Conservation (phyloP, 2,888 invertebrate species). For the Mamestra brassicae region DNA sequence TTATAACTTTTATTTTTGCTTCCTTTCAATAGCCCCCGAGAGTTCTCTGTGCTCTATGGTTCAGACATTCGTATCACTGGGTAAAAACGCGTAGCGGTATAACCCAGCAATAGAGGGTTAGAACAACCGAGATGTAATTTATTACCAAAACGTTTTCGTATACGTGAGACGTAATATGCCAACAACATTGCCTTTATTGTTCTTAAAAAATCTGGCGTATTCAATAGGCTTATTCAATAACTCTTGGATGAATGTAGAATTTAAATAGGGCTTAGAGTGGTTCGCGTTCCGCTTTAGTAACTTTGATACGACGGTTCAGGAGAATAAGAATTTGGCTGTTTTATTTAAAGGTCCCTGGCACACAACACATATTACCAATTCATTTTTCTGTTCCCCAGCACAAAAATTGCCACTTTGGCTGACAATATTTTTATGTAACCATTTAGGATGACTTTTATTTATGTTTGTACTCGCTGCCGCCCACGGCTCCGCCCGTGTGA, state of each 20-base stretch:
- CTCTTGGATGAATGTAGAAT: conserved; percentile 49
- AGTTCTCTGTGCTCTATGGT: neutral
- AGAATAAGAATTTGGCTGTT: neutral
- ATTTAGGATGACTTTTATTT: too few species aligned
- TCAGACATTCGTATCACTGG: conserved; percentile 19
- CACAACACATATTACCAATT: too few species aligned
- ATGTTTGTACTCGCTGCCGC: too few species aligned
- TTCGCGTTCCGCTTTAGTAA: conserved; percentile 2
- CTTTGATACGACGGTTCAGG: conserved; percentile 4
- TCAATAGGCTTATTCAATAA: conserved; percentile 59
- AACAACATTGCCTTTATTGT: conserved; percentile 52
- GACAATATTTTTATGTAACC: too few species aligned
- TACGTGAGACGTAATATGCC: conserved; percentile 48
- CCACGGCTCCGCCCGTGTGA: too few species aligned
- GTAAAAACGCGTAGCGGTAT: conserved; percentile 67
- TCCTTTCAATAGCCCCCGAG: neutral
- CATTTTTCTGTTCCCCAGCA: too few species aligned
- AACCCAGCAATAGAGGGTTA: conserved; percentile 57
- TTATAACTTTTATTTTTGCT: too few species aligned
- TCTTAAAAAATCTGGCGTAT: conserved; percentile 50
- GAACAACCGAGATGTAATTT: conserved; percentile 68
- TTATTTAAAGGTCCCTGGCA: too few species aligned
- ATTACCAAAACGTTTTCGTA: conserved; percentile 59
- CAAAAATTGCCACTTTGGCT: too few species aligned
- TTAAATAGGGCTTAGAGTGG: conserved; percentile 27